Percentiles rank a stretch among this genome's conserved stretches.
Conservation (phyloP, 1,140 invertebrate genomes). For the Caenorhabditis remanei region DNA sequence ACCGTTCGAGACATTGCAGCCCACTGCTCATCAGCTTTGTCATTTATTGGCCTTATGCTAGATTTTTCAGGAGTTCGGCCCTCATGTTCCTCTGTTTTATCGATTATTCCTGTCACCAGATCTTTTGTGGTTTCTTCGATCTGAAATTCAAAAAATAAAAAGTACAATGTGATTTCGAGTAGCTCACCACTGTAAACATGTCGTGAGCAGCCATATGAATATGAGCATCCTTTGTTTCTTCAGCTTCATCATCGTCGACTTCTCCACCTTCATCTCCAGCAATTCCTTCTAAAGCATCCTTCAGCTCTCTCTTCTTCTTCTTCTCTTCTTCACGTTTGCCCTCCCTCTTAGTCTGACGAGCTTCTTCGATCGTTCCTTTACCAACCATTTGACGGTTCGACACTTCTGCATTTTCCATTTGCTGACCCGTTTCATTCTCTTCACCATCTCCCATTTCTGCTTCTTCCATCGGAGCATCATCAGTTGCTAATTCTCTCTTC, state of each 20-base stretch:
- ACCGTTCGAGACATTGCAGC: constrained; percentile 81
- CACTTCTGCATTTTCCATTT: constrained; percentile 41
- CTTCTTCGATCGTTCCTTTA: constrained; percentile 13
- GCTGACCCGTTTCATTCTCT: constrained; percentile 9
- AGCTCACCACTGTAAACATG: constrained; percentile 54
- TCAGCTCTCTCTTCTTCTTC: constrained; percentile 14
- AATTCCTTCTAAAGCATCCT: constrained; percentile 16
- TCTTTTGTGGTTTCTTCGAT: constrained; percentile 48
- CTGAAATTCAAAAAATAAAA: neutral
- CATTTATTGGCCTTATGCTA: neutral
- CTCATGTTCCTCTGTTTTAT: constrained; percentile 14
- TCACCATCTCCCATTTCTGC: constrained; percentile 40
- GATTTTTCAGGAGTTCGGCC: neutral
- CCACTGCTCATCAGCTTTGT: constrained; percentile 78
- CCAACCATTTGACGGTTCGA: neutral
- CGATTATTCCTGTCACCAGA: constrained; percentile 38
- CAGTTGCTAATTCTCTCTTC: constrained; percentile 15
- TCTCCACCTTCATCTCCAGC: constrained; percentile 18
- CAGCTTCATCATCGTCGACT: constrained; percentile 31
- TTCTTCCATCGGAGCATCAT: constrained; percentile 27
- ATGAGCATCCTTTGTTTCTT: constrained; percentile 29
- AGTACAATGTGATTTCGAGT: neutral
- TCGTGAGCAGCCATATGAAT: constrained; percentile 61
- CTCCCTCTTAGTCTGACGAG: neutral
- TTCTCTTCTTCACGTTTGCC: constrained; percentile 32